These are phyloP conservation scores for Actinia tenebrosa DNA, from an alignment of 64 coral and sea anemone genomes.

Conservation along the genomic window DNA sequence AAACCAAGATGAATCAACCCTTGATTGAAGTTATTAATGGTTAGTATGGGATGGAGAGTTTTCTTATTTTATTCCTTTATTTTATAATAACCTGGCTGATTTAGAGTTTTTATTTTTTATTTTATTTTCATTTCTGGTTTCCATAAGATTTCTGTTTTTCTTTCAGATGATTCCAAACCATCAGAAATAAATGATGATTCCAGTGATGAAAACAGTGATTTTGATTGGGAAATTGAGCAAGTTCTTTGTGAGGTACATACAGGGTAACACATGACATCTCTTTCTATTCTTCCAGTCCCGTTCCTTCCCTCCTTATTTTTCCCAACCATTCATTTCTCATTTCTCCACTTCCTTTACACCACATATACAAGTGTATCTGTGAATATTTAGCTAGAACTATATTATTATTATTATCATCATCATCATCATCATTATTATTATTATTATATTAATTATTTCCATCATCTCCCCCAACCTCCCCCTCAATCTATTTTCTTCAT, in stretches of 20 bases:
- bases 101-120: no score
- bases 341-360: no score
- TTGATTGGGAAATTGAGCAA: constrained; percentile 86
- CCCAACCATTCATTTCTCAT: no score
- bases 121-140: neutral
- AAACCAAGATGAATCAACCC: neutral
- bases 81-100: no score
- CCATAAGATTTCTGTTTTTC: neutral
- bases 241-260: neutral
- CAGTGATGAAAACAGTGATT: constrained; percentile 52
- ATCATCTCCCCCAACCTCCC: no score
- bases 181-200: neutral
- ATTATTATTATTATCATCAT: no score
- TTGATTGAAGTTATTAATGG: constrained; percentile 4
- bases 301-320: neutral
- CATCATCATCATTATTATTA: no score
- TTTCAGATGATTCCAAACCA: neutral
- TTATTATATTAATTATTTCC: no score
- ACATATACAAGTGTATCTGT: no score
- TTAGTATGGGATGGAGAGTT: neutral
- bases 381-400: no score
- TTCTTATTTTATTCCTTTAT: no score
- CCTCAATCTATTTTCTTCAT: no score
- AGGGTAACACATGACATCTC: neutral
- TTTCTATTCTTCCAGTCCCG: neutral